Evolutionary conservation across 2,888 invertebrate genomes (phyloP).

Genomic region (Campopleginae sp.): DNA sequence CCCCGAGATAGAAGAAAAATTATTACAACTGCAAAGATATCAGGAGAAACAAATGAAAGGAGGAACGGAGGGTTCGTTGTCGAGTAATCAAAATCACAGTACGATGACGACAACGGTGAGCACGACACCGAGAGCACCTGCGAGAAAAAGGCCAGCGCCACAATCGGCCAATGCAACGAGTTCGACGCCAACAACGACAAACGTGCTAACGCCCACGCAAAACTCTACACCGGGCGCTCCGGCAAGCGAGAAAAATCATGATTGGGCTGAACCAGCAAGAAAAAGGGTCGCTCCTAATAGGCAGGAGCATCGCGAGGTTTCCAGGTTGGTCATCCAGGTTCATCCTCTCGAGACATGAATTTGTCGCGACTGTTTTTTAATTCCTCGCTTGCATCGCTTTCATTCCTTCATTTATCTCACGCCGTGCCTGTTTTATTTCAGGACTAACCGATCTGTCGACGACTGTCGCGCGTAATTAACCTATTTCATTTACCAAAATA

Average conservation of each 20-base stretch:
- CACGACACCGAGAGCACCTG: slow-evolving; percentile 84
- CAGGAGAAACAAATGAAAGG: slow-evolving; percentile 92
- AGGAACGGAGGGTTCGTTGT: slow-evolving; percentile 79
- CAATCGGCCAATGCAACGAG: slow-evolving; percentile 45
- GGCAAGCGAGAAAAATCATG: slow-evolving; percentile 72
- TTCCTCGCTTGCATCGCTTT: slow-evolving; percentile 12
- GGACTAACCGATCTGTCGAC: slow-evolving; percentile 56
- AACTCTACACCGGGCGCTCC: slow-evolving; percentile 50
- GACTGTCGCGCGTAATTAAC: slow-evolving; percentile 65
- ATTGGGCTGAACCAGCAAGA: slow-evolving; percentile 78
- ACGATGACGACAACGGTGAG: slow-evolving; percentile 72
- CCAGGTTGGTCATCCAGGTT: slow-evolving; percentile 73
- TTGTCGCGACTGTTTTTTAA: neutral
- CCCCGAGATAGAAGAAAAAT: slow-evolving; percentile 96
- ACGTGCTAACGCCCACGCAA: slow-evolving; percentile 43
- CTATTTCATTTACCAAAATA: slow-evolving; percentile 47
- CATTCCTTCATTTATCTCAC: slow-evolving; percentile 39
- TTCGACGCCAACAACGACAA: slow-evolving; percentile 44
- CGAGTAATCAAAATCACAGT: slow-evolving; percentile 78
- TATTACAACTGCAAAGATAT: slow-evolving; percentile 93
- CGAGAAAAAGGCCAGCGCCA: slow-evolving; percentile 86
- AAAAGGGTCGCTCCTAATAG: slow-evolving; percentile 78
- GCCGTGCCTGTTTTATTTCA: slow-evolving; percentile 55
- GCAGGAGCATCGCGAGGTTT: slow-evolving; percentile 77
- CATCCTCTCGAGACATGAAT: neutral